Percentiles rank a stretch among this genome's conserved stretches.
Conservation (phyloP, 2,797 vertebrate species). For the Anas acuta region DNA sequence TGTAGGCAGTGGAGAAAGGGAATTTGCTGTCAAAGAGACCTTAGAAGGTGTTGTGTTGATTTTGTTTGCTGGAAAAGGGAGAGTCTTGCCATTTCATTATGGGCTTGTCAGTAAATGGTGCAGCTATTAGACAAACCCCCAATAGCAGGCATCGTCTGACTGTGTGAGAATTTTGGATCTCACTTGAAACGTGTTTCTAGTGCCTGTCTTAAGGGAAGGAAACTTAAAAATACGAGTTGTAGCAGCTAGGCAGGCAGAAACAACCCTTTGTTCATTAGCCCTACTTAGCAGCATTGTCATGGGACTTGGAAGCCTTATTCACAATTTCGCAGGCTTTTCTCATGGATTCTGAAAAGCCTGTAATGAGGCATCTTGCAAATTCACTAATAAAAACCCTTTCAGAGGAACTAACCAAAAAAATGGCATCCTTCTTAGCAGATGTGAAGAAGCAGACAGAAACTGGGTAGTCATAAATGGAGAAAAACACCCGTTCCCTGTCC, state of each 20-base stretch:
- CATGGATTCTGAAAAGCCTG: not conserved
- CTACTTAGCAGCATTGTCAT: constrained; percentile 3
- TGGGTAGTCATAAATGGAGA: not conserved
- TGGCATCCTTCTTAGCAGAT: not conserved
- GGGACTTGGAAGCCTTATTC: constrained; percentile 14
- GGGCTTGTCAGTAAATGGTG: not conserved
- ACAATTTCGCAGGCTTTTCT: constrained; percentile 13
- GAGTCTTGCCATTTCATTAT: not conserved
- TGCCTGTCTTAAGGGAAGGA: constrained; percentile 33
- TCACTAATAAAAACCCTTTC: constrained; percentile 1
- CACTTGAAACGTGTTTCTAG: constrained; percentile 14
- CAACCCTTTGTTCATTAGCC: constrained; percentile 19
- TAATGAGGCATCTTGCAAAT: constrained; percentile 22
- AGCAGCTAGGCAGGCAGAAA: constrained; percentile 24
- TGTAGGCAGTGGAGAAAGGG: not conserved
- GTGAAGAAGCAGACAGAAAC: not conserved
- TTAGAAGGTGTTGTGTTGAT: not conserved
- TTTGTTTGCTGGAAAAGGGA: constrained; percentile 10
- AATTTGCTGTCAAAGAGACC: not conserved
- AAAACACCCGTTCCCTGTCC: not conserved
- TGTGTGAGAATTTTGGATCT: not conserved
- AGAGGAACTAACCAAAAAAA: constrained; percentile 12
- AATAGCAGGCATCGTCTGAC: not conserved
- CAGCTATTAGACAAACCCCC: constrained; percentile 1
- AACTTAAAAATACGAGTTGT: not conserved